Evolutionary conservation across 2,113 vertebrate genomes (phyloP), one percentile per base, ranked within the genome.

Genomic region (Cercocebus atys): DNA sequence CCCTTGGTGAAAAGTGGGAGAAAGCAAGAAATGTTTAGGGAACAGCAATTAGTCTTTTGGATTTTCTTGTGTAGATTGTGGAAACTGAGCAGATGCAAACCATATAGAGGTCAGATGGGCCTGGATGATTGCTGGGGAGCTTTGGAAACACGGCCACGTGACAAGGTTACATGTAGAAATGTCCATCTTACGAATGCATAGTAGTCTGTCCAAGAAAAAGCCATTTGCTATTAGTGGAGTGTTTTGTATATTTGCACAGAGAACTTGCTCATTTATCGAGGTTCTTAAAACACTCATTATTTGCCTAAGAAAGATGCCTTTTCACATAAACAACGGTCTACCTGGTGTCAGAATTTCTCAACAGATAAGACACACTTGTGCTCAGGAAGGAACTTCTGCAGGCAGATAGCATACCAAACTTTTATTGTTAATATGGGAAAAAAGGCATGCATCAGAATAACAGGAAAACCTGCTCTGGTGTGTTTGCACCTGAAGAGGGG

Each of bases 291-390:
- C 87, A 75, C 57, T 66, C 66, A 40, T 94, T 96, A 95, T 97
- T 75, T 93, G 89, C 40, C 47, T 25, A 50, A 87, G 97, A 96
- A 97, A 97, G 97, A 93, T 97, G 94, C 97, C 97, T 98, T 98
- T 95, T 98, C 97, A 98, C 96, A 98, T 97, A 98, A 98, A 98
- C 93, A 98, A 97, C 95, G 97, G 97, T 95, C 97, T 98, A 98
- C 97, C 97, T 98, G 98, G 89, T 96, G 92, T 96, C 66, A 97
- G 97, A 91, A 96, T 97, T 98, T 98, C 97, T 98, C 83, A 98
- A 91, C 93, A 97, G 95, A 98, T 97, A 98, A 98, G 97, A 97
- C 96, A 90, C 82, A 91, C 92, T 98, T 96, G 96, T 97, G 92
- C 78, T 93, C 64, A 98, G 98, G 97, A 98, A 99, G 98, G 93